phyloP scores from a whole-genome alignment of 2,888 invertebrate genomes.

The Polyommatus iphigenia region DNA sequence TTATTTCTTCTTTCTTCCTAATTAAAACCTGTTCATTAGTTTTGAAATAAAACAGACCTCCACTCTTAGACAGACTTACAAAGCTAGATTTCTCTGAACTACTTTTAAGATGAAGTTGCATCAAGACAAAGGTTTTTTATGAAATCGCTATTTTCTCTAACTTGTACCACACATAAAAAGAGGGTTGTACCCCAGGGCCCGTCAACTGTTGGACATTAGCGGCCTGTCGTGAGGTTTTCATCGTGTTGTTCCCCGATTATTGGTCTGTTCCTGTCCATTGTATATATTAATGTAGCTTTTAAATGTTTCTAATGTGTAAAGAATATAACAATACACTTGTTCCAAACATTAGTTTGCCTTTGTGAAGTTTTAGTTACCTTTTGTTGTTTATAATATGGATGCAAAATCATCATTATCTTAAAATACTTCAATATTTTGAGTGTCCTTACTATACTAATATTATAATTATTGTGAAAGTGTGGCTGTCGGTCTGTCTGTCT shows the following conservation, averaged over 20 bases:
- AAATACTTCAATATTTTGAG: too few species aligned
- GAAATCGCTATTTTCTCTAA: neutral
- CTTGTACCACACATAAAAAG: neutral
- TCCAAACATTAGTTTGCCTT: neutral
- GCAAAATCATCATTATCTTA: neutral
- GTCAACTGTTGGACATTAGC: slow-evolving; percentile 18
- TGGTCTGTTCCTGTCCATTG: neutral
- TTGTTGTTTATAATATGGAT: neutral
- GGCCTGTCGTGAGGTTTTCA: slow-evolving; percentile 1
- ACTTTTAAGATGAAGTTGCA: too few species aligned
- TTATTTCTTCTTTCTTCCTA: too few species aligned
- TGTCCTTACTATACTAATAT: too few species aligned
- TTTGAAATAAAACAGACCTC: too few species aligned
- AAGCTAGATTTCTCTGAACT: too few species aligned
- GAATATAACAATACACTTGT: neutral
- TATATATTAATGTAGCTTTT: neutral
- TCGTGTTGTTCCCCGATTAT: neutral
- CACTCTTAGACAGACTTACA: too few species aligned
- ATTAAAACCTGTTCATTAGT: too few species aligned
- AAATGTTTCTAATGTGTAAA: neutral
- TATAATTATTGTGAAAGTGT: too few species aligned
- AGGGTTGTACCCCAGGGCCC: slow-evolving; percentile 6
- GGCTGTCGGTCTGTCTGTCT: too few species aligned
- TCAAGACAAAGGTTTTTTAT: neutral
- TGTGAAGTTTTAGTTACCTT: neutral